Conservation (phyloP, 2,113 vertebrate species). For the Otus sunia region DNA sequence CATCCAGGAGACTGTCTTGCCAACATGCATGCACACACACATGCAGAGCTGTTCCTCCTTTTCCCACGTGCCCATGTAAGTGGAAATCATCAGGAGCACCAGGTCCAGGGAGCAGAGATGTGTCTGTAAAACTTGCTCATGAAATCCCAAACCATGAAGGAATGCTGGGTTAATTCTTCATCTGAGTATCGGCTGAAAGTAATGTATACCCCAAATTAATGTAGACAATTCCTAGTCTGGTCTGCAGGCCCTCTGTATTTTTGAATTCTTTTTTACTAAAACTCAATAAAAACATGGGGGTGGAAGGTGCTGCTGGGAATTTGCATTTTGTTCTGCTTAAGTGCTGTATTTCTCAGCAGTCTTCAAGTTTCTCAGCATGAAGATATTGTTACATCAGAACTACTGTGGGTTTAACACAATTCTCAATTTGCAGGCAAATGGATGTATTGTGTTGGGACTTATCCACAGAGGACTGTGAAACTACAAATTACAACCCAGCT, state of each 20-base stretch:
- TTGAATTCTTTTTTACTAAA: conserved; percentile 64
- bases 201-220: conserved; percentile 66
- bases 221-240: conserved; percentile 61
- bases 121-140: background rate
- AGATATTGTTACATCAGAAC: conserved; percentile 70
- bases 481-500: conserved; percentile 66
- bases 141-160: background rate
- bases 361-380: conserved; percentile 70
- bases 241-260: conserved; percentile 59
- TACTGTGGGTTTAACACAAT: conserved; percentile 70
- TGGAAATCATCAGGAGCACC: background rate
- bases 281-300: conserved; percentile 68
- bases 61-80: background rate
- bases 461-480: conserved; percentile 67
- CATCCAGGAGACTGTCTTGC: background rate
- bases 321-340: conserved; percentile 73
- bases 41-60: background rate
- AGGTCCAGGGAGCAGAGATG: background rate
- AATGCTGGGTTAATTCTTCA: conserved; percentile 54
- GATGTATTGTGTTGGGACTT: conserved; percentile 71
- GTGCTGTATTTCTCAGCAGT: conserved; percentile 71
- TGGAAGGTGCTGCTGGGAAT: conserved; percentile 70
- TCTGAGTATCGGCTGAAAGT: conserved; percentile 44
- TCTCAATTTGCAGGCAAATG: conserved; percentile 73
- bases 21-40: too few species aligned